Percentiles rank a stretch among this genome's conserved stretches.
Evolutionary conservation across 1,140 invertebrate species (phyloP).

Genomic region (Lepidurus couesii): DNA sequence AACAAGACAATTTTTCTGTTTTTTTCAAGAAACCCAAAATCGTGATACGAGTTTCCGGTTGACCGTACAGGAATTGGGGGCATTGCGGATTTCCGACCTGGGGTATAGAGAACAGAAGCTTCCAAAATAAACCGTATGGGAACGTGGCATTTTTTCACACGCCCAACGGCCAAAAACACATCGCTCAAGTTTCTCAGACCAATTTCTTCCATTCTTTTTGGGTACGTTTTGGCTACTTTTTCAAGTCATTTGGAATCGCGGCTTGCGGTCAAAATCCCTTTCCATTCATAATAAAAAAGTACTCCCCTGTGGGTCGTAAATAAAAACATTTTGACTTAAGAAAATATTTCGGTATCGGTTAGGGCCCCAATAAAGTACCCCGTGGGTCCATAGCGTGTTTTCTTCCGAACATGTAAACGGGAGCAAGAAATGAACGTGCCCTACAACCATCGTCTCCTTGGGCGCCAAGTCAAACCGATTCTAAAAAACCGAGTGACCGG

Average conservation of each 20-base stretch:
- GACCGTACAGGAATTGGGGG: not conserved
- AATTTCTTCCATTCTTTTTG: too few relatives aligned
- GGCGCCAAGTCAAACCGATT: slow-evolving; percentile 8
- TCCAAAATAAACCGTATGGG: not conserved
- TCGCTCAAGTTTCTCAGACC: too few relatives aligned
- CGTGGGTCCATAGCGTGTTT: too few relatives aligned
- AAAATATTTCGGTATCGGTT: too few relatives aligned
- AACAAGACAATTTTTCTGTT: not conserved
- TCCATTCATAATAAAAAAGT: too few relatives aligned
- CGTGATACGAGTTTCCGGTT: slow-evolving; percentile 4
- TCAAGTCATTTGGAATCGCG: too few relatives aligned
- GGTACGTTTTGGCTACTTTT: too few relatives aligned
- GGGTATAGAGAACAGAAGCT: not conserved
- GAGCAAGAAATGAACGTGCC: not conserved
- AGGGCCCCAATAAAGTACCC: too few relatives aligned
- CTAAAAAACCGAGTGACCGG: not conserved
- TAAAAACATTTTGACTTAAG: too few relatives aligned
- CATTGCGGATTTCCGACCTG: slow-evolving; percentile 9
- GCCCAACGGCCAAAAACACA: not conserved
- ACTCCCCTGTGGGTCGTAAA: too few relatives aligned
- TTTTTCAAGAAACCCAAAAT: not conserved
- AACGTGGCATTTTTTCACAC: not conserved
- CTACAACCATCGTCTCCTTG: not conserved
- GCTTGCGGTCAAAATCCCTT: too few relatives aligned
- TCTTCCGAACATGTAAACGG: too few relatives aligned